Evolutionary conservation across 1,140 invertebrate species (phyloP).

Genomic region (Pomacea maculata): DNA sequence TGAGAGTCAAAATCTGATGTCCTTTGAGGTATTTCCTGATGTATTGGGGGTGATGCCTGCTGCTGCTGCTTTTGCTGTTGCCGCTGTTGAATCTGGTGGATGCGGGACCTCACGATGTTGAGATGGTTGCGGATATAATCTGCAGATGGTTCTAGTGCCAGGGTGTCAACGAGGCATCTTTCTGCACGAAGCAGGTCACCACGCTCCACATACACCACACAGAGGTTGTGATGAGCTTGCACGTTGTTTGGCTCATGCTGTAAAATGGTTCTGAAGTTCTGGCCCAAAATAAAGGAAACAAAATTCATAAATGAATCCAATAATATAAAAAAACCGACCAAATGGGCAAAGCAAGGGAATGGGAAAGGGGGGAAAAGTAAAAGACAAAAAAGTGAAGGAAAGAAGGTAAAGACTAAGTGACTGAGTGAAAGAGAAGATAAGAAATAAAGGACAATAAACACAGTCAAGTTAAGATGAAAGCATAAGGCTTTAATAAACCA

Average conservation of each 20-base stretch:
- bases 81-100: slow-evolving; percentile 38
- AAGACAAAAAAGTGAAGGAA: neutral
- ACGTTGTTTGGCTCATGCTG: slow-evolving; percentile 89
- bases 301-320: neutral
- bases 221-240: slow-evolving; percentile 94
- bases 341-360: neutral
- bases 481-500: no score
- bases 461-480: no score
- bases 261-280: slow-evolving; percentile 91
- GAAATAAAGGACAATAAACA: neutral
- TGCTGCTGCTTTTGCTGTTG: slow-evolving; percentile 5
- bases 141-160: slow-evolving; percentile 79
- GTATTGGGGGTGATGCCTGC: neutral
- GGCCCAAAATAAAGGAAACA: slow-evolving; percentile 52
- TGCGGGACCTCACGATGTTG: slow-evolving; percentile 80
- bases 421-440: neutral
- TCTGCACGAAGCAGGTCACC: slow-evolving; percentile 85
- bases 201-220: slow-evolving; percentile 93
- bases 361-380: neutral
- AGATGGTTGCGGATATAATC: slow-evolving; percentile 91
- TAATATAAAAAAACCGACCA: no score
- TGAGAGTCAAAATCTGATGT: no score
- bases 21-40: neutral
- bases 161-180: slow-evolving; percentile 82
- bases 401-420: neutral